Base-by-base conservation (phyloP, 2,888 invertebrate species). In the Netelia inedita region DNA sequence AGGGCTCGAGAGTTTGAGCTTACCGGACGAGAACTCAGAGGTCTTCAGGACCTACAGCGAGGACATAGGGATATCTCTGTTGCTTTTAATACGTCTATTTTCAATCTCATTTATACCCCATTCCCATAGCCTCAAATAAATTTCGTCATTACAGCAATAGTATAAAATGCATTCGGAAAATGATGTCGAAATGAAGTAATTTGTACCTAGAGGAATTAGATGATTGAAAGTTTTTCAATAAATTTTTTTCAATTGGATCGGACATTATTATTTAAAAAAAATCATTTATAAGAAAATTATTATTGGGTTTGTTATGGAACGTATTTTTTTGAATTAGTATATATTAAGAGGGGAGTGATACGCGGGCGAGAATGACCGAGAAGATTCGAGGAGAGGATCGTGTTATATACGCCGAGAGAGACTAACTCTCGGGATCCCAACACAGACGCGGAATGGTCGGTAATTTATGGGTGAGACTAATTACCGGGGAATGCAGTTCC, bases 381-480 rank as follows among this genome's bases (percentile, higher is more conserved):
- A 69, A 73, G 75, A 68, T 63, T 46, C 46, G 41, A 76, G 35
- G 28, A 41, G 71, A 71, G 71, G 75, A 75, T 61, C 74, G 66
- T 74, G 83, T 84, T 50, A 41, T 68, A 46, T 57, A 68, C n/a
- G 61, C 21, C 35, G 19, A 79, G 85, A 85, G 86, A 88, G 89
- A 87, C 88, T 83, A 81, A 88, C 88, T 89, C 87, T 87, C 86
- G 75, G 89, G 88, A 46, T 50, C 63, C 89, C 89, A 90, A 90
- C 91, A 89, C 90, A 92, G 90, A 90, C 90, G 89, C 88, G 90
- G 89, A 92, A 92, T 91, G 91, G 91, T 89, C 89, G 89, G 92
- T 92, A 92, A 92, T 91, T 92, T 91, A 92, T 92, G 91, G 91
- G 92, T 92, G 92, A 93, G 91, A 92, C 92, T 92, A 92, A 92